phyloP scores from a whole-genome alignment of 64 coral and sea anemone genomes.

The Porites lutea region DNA sequence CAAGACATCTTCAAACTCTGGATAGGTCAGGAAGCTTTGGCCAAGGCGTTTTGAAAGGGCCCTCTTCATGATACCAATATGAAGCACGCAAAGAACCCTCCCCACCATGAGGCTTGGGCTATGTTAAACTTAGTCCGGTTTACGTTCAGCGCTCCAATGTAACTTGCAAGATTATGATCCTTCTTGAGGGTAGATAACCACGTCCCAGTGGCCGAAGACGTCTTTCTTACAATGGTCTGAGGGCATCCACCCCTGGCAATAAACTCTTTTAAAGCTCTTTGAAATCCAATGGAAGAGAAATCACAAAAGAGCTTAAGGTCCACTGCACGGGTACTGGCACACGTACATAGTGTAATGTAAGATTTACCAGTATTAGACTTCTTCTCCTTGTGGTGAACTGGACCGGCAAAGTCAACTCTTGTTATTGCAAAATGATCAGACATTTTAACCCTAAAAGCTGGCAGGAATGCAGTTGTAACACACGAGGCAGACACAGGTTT shows the following conservation, averaged over 20 bases:
- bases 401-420: slow-evolving; percentile 75
- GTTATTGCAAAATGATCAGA: slow-evolving; percentile 38
- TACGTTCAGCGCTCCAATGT: too few relatives aligned
- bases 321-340: slow-evolving; percentile 45
- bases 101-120: too few relatives aligned
- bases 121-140: too few relatives aligned
- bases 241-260: slow-evolving; percentile 54
- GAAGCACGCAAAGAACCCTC: too few relatives aligned
- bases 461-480: not conserved
- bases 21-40: too few relatives aligned
- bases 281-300: slow-evolving; percentile 20
- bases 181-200: slow-evolving; percentile 6
- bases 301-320: slow-evolving; percentile 37
- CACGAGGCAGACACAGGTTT: not conserved
- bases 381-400: slow-evolving; percentile 51
- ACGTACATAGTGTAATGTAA: slow-evolving; percentile 65
- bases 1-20: too few relatives aligned
- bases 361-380: slow-evolving; percentile 39
- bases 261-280: slow-evolving; percentile 58
- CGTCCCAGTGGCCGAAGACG: slow-evolving; percentile 54
- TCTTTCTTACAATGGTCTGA: slow-evolving; percentile 42
- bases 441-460: slow-evolving; percentile 20
- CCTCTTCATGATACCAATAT: too few relatives aligned
- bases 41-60: too few relatives aligned
- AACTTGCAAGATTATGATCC: too few relatives aligned